Conservation (phyloP, 2,113 vertebrate genomes). For the Chunga burmeisteri region DNA sequence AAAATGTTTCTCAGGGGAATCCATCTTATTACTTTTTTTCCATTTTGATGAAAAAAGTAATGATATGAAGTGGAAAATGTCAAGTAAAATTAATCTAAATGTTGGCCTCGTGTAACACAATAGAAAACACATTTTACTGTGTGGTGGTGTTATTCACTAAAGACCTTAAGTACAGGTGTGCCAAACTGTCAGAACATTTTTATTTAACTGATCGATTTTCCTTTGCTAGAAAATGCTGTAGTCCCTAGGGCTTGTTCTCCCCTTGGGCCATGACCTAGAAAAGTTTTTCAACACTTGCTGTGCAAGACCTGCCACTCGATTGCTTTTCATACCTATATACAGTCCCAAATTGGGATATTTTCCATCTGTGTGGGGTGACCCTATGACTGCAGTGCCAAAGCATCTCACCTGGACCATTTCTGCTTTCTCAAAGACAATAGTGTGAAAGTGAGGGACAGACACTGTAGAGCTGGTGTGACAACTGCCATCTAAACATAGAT, state of each 20-base stretch:
- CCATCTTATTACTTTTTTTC: conserved; percentile 35
- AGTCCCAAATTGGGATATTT: not conserved
- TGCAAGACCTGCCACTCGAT: not conserved
- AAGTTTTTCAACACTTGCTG: not conserved
- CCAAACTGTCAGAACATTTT: not conserved
- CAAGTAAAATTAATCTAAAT: conserved; percentile 50
- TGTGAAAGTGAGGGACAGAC: not conserved
- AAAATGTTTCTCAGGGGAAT: conserved; percentile 34
- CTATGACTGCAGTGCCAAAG: not conserved
- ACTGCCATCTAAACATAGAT: not conserved
- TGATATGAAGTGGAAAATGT: conserved; percentile 55
- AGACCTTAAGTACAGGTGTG: conserved; percentile 38
- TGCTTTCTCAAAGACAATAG: not conserved
- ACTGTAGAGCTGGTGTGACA: not conserved
- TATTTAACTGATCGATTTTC: not conserved
- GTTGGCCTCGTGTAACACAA: not conserved
- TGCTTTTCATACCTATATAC: not conserved
- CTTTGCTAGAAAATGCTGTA: not conserved
- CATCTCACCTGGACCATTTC: not conserved
- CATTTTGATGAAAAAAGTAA: conserved; percentile 45
- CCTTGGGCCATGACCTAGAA: not conserved
- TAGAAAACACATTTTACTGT: conserved; percentile 56
- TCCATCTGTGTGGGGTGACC: not conserved
- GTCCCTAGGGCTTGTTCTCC: not conserved
- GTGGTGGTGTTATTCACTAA: conserved; percentile 10